phyloP scores from a whole-genome alignment of 2,113 vertebrate genomes.

The Hirundichthys speculiger region DNA sequence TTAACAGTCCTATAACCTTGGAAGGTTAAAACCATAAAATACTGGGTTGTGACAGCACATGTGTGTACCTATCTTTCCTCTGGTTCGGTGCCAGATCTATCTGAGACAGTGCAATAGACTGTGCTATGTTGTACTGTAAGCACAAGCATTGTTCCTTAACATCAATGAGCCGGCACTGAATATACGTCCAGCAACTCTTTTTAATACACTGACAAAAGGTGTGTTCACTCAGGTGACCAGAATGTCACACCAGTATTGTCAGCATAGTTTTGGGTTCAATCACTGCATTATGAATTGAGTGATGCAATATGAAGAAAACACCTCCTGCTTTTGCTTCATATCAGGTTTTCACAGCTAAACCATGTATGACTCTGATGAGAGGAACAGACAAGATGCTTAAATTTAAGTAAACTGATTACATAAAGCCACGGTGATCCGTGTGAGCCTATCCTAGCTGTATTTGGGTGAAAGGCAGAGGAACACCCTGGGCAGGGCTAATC shows the following conservation, averaged over 20 bases:
- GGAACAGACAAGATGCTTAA: not conserved
- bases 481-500: no score
- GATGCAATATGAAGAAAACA: no score
- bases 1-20: slow-evolving; percentile 21
- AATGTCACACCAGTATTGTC: no score
- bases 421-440: slow-evolving; percentile 12
- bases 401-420: not conserved
- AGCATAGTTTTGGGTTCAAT: not conserved
- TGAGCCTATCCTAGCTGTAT: no score
- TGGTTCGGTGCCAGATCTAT: no score
- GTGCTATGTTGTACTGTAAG: not conserved
- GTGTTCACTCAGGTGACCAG: not conserved
- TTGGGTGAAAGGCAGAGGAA: no score
- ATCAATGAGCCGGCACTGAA: not conserved
- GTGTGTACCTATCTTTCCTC: not conserved
- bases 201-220: not conserved
- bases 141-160: not conserved
- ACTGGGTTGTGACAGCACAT: slow-evolving; percentile 1
- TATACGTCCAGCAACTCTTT: not conserved
- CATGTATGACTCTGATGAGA: slow-evolving; percentile 1
- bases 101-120: not conserved
- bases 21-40: slow-evolving; percentile 4
- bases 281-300: no score
- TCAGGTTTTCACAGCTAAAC: slow-evolving; percentile 8
- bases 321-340: not conserved